Evolutionary conservation across 1,140 invertebrate genomes (phyloP), one percentile per base, ranked within the genome.

Genomic region (Drosophila dunni): DNA sequence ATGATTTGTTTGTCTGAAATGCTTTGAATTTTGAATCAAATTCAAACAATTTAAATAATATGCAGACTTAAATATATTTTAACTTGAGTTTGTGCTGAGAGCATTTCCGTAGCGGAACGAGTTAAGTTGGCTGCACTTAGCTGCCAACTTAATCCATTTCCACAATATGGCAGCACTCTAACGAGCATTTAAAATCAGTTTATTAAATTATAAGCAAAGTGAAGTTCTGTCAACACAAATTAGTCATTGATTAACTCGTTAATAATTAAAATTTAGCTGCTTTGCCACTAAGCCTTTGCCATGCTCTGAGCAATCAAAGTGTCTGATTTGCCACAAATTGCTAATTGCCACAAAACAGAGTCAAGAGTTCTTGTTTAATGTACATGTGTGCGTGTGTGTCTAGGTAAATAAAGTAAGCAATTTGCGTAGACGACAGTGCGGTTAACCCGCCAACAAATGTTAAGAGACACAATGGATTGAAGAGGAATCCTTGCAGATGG

Each of bases 401-500:
- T 20, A 68, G 46, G 71, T 57, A 61, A 65, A 57, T 53, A 65
- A 81, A 86, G 63, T 86, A 71, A 79, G 79, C 79, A 74, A 86
- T 88, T 88, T 88, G 57, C 66, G 20, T 46, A 60, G 73, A 70
- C 36, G 56, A 56, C 58, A 51, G 34, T 65, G 42, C 17, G 75
- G 78, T 78, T 81, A 74, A 79, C 71, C 82, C 40, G 42, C 58
- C 70, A 62, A 54, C 63, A 85, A 61, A 58, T 63, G 51, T 8
- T 36, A 45, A 68, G 33, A 68, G 61, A 57, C 61, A 53, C 42
- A 44, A 20, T 46, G 34, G 20, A 44, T 66, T 57, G 20, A 53
- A 51, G 50, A 44, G 34, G 45, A 66, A 45, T 68, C 29, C 44
- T 42, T 6, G 53, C 51, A 51, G 13, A 34, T 29, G 40, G 4